A percentile compares a stretch with the other conserved stretches of the same genome.
These are phyloP conservation scores for Drosophila affinis DNA, from an alignment of 2,888 invertebrate genomes.

Conservation along the genomic window DNA sequence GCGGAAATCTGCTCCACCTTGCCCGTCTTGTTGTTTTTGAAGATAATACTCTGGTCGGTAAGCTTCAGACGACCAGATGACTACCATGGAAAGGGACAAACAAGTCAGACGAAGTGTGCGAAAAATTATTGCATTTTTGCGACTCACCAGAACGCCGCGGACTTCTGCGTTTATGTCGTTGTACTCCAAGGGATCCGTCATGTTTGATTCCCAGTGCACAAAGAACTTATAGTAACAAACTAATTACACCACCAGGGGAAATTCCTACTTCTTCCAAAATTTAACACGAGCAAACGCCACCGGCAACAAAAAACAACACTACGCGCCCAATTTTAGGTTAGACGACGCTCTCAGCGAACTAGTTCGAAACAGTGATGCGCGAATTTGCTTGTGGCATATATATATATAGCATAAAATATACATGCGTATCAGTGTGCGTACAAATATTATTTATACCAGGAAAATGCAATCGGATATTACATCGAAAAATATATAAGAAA, in stretches of 20 bases:
- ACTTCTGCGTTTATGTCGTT: constrained; percentile 93
- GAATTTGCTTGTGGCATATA: no score
- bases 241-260: constrained; percentile 46
- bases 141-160: constrained; percentile 93
- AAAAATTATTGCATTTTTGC: not conserved
- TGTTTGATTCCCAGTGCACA: constrained; percentile 29
- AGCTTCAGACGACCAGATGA: constrained; percentile 95
- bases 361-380: constrained; percentile 4
- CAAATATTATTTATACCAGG: no score
- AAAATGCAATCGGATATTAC: no score
- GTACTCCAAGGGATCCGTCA: constrained; percentile 94
- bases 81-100: constrained; percentile 84
- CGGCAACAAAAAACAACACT: constrained; percentile 37
- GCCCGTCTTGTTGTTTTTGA: constrained; percentile 98
- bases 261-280: constrained; percentile 6
- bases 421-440: no score
- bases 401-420: no score
- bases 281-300: constrained; percentile 46
- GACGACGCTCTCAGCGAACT: constrained; percentile 43
- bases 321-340: constrained; percentile 74
- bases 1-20: constrained; percentile 95
- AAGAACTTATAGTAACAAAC: constrained; percentile 27
- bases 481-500: no score
- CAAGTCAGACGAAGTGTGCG: constrained; percentile 38
- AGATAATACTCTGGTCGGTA: constrained; percentile 94